Conservation (phyloP, 2,888 invertebrate species). For the Emmelina monodactyla region DNA sequence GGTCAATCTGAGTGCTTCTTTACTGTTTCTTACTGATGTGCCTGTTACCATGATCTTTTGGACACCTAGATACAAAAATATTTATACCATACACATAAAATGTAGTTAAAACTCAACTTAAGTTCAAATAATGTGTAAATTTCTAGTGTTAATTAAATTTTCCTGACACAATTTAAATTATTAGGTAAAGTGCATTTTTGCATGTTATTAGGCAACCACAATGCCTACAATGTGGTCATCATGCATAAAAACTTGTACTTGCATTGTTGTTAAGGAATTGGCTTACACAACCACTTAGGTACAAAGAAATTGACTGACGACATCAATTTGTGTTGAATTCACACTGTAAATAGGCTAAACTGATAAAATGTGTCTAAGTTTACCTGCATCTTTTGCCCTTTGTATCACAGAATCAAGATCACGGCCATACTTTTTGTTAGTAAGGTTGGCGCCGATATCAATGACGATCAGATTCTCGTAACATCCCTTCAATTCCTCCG, state of each 20-base stretch:
- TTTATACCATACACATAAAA: conserved; percentile 7
- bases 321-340: conserved; percentile 1
- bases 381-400: conserved; percentile 92
- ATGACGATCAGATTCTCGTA: conserved; percentile 92
- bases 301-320: not conserved
- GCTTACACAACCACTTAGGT: conserved; percentile 6
- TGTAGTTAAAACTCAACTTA: no score
- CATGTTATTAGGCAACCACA: not conserved
- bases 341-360: conserved; percentile 2
- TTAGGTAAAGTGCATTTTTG: no score
- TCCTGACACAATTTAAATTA: no score
- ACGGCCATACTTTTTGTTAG: conserved; percentile 91
- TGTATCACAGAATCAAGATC: conserved; percentile 92
- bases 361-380: conserved; percentile 14
- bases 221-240: not conserved
- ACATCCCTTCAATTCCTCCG: conserved; percentile 75
- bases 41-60: conserved; percentile 95
- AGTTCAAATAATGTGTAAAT: no score
- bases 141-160: no score
- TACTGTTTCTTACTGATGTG: conserved; percentile 86
- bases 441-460: conserved; percentile 92
- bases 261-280: conserved; percentile 3
- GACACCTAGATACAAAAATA: conserved; percentile 69
- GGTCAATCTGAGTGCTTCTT: conserved; percentile 88
- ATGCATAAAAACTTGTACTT: conserved; percentile 1